Conservation (phyloP, 1,140 invertebrate genomes). For the silkworm (Bombyx mori) region DNA sequence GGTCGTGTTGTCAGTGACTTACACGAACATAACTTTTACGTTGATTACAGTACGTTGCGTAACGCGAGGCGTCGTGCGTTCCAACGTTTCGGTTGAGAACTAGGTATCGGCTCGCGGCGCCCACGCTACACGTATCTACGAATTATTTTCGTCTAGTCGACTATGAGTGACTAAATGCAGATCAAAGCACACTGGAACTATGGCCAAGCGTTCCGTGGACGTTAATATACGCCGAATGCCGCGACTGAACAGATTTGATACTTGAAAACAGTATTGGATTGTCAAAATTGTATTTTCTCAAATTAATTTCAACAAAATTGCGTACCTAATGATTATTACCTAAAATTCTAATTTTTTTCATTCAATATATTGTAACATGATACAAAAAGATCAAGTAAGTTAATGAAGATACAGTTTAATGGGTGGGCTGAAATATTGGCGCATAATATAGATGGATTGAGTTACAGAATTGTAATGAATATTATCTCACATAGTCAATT, state of each 20-base stretch:
- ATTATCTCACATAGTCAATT: too few relatives aligned
- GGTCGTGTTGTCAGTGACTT: constrained; percentile 32
- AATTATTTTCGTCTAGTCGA: constrained; percentile 44
- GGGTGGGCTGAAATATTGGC: too few relatives aligned
- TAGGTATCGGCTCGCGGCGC: constrained; percentile 31
- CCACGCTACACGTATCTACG: constrained; percentile 27
- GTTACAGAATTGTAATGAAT: too few relatives aligned
- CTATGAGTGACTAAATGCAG: constrained; percentile 30
- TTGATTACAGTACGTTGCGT: constrained; percentile 30
- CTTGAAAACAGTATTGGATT: background rate
- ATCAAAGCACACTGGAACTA: constrained; percentile 9
- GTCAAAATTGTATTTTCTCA: too few relatives aligned
- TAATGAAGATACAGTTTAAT: too few relatives aligned
- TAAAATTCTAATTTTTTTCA: too few relatives aligned
- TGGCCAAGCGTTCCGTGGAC: constrained; percentile 15
- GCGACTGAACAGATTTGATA: constrained; percentile 2
- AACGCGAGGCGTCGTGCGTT: constrained; percentile 24
- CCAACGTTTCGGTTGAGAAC: background rate
- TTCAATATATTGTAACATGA: too few relatives aligned
- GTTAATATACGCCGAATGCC: constrained; percentile 22
- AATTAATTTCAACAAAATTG: too few relatives aligned
- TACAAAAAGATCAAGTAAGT: too few relatives aligned
- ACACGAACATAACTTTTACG: constrained; percentile 34
- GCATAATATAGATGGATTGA: too few relatives aligned
- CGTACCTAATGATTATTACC: too few relatives aligned